phyloP scores from a whole-genome alignment of 2,888 invertebrate species.

The Aplocera efformata region DNA sequence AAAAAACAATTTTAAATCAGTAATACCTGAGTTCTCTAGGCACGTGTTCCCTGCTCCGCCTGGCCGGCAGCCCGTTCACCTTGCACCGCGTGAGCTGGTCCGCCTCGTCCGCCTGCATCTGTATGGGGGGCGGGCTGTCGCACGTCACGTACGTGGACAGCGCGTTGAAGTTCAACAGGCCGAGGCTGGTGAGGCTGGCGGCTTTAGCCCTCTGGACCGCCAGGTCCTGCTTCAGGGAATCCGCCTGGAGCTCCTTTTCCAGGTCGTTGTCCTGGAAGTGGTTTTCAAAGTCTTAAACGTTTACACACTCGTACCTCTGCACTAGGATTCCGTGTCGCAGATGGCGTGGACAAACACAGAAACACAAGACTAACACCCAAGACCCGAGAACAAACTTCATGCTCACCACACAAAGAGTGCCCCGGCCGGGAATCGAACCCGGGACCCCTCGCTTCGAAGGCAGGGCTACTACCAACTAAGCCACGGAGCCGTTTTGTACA shows the following conservation, averaged over 20 bases:
- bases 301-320: too few relatives aligned
- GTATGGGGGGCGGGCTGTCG: slow-evolving; percentile 90
- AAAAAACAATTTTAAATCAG: too few relatives aligned
- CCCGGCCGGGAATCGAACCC: too few relatives aligned
- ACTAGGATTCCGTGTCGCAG: too few relatives aligned
- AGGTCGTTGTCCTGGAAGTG: slow-evolving; percentile 62
- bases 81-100: slow-evolving; percentile 86
- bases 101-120: slow-evolving; percentile 88
- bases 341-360: too few relatives aligned
- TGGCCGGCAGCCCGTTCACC: slow-evolving; percentile 85
- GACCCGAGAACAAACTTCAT: too few relatives aligned
- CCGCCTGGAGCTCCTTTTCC: slow-evolving; percentile 68
- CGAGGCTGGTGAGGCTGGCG: slow-evolving; percentile 55
- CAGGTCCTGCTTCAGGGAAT: slow-evolving; percentile 55
- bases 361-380: too few relatives aligned
- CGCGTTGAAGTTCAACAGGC: slow-evolving; percentile 71
- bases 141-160: slow-evolving; percentile 85
- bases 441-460: too few relatives aligned
- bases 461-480: too few relatives aligned
- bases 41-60: slow-evolving; percentile 85
- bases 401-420: too few relatives aligned
- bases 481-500: too few relatives aligned
- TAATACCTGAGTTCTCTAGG: slow-evolving; percentile 81
- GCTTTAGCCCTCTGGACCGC: slow-evolving; percentile 59
- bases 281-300: too few relatives aligned